Conservation (phyloP, 2,888 invertebrate species). For the Exocentrus adspersus region DNA sequence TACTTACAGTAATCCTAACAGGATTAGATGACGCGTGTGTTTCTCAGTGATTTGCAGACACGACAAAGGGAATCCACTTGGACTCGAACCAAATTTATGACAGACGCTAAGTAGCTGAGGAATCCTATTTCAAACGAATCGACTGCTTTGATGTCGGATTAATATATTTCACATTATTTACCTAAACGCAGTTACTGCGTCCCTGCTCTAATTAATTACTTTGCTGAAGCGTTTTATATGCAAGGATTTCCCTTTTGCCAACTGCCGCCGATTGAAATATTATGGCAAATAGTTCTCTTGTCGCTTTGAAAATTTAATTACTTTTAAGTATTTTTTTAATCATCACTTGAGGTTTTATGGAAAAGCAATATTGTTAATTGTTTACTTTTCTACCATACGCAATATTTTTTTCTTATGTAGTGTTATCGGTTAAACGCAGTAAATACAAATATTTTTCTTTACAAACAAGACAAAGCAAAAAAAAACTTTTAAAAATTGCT, state of each 20-base stretch:
- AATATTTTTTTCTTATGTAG: too few species aligned
- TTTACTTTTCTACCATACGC: too few species aligned
- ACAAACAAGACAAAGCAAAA: not conserved
- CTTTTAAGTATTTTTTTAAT: not conserved
- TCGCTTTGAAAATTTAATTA: not conserved
- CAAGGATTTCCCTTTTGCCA: conserved; percentile 8
- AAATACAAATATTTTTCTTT: conserved; percentile 1
- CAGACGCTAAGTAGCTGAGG: conserved; percentile 19
- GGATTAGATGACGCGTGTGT: not conserved
- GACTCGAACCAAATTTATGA: conserved; percentile 22
- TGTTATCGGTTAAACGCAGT: not conserved
- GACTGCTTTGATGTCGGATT: conserved; percentile 20
- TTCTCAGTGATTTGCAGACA: not conserved
- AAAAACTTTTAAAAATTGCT: conserved; percentile 9
- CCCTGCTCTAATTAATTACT: conserved; percentile 19
- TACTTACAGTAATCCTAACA: not conserved
- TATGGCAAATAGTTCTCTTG: not conserved
- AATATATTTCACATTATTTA: conserved; percentile 28
- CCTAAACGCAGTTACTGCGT: conserved; percentile 17
- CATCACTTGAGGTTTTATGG: not conserved
- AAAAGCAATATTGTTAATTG: too few species aligned
- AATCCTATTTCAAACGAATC: conserved; percentile 24
- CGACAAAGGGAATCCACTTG: conserved; percentile 15
- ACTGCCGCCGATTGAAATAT: conserved; percentile 14
- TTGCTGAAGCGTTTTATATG: conserved; percentile 9